A percentile compares a stretch with the other conserved stretches of the same genome.
These are phyloP conservation scores for Dendrolimus houi DNA, from an alignment of 2,888 invertebrate genomes.

Conservation along the genomic window DNA sequence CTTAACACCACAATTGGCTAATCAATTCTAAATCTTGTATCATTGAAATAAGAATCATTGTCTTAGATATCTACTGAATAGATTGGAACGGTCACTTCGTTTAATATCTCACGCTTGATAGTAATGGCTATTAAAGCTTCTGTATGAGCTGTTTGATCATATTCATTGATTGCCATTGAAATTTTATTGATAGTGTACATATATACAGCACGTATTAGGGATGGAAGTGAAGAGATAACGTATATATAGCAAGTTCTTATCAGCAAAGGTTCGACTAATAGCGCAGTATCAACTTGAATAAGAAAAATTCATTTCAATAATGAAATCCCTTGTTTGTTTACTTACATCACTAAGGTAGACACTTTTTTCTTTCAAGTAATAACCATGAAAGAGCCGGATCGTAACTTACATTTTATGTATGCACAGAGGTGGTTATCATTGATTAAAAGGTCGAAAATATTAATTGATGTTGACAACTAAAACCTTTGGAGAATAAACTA, in stretches of 20 bases:
- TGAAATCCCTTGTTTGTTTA: too few relatives aligned
- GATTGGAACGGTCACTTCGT: not conserved
- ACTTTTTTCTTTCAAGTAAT: too few relatives aligned
- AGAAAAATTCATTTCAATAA: too few relatives aligned
- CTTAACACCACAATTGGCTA: constrained; percentile 5
- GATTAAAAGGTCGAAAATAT: too few relatives aligned
- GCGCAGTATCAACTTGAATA: not conserved
- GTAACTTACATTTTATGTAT: too few relatives aligned
- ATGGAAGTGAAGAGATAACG: not conserved
- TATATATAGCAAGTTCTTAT: not conserved
- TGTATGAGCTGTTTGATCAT: not conserved
- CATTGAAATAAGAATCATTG: constrained; percentile 14
- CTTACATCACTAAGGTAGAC: too few relatives aligned
- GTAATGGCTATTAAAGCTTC: not conserved
- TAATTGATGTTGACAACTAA: too few relatives aligned
- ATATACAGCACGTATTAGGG: not conserved
- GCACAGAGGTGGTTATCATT: too few relatives aligned
- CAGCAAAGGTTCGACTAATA: not conserved
- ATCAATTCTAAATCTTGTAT: constrained; percentile 18
- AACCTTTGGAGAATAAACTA: too few relatives aligned
- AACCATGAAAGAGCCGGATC: too few relatives aligned
- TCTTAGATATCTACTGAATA: not conserved
- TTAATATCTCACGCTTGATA: not conserved
- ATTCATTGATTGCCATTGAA: not conserved
- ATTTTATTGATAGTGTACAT: not conserved